Conservation (phyloP, 2,888 invertebrate genomes). For the Dorcus parallelipipedus region DNA sequence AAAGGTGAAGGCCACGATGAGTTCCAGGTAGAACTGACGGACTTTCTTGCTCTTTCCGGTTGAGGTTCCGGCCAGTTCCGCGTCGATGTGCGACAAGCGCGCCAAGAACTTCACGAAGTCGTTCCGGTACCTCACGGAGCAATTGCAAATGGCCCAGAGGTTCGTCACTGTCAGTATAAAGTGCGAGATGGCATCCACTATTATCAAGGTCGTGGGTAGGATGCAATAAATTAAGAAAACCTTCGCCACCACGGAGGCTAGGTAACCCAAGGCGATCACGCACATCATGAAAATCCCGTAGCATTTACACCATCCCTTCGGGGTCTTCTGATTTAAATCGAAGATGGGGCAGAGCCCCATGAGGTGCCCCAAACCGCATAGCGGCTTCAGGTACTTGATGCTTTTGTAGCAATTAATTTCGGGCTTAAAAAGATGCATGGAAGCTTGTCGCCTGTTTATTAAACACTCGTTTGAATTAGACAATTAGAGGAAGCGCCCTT, state of each 20-base stretch:
- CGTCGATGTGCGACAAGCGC: background rate
- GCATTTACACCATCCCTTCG: background rate
- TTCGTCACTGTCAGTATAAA: constrained; percentile 1
- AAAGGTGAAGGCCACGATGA: background rate
- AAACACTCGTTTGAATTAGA: too few relatives aligned
- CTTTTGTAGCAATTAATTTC: too few relatives aligned
- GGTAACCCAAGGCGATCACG: background rate
- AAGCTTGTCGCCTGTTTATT: too few relatives aligned
- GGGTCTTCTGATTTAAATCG: too few relatives aligned
- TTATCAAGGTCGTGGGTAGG: constrained; percentile 1
- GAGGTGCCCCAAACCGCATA: too few relatives aligned
- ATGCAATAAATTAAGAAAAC: background rate
- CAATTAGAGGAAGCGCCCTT: too few relatives aligned
- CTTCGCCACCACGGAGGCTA: background rate
- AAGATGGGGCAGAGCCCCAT: too few relatives aligned
- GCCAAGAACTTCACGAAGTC: background rate
- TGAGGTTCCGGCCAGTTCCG: background rate
- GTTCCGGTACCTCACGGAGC: background rate
- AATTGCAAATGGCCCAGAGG: background rate
- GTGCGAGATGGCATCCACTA: constrained; percentile 1
- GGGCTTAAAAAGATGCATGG: too few relatives aligned
- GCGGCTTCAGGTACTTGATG: too few relatives aligned
- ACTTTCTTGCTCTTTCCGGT: background rate
- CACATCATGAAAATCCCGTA: background rate
- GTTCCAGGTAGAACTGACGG: background rate